Conservation (phyloP, 2,113 vertebrate species). For the Clinocottus analis region DNA sequence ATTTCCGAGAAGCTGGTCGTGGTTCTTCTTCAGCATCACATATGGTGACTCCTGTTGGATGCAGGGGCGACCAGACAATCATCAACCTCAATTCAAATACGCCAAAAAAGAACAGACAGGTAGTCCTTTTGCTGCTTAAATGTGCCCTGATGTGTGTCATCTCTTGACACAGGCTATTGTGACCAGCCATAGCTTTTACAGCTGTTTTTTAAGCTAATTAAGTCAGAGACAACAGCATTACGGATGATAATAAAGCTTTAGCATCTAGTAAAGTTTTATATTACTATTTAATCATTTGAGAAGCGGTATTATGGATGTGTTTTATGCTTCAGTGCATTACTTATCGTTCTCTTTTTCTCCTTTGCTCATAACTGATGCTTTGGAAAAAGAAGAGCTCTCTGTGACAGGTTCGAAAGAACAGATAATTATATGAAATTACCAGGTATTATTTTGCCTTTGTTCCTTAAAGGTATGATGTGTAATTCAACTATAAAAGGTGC, state of each 20-base stretch:
- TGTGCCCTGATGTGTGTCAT: background rate
- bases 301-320: conserved; percentile 7
- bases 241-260: conserved; percentile 41
- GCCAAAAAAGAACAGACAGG: background rate
- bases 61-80: background rate
- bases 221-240: conserved; percentile 37
- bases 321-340: conserved; percentile 20
- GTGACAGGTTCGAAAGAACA: conserved; percentile 35
- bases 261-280: conserved; percentile 39
- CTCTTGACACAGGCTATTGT: conserved; percentile 12
- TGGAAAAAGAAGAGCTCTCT: background rate
- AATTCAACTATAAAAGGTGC: conserved; percentile 63
- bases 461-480: conserved; percentile 36
- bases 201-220: conserved; percentile 38
- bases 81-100: background rate
- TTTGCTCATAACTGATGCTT: conserved; percentile 5
- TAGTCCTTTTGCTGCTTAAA: background rate
- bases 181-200: conserved; percentile 3
- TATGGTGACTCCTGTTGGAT: conserved; percentile 93
- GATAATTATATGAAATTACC: conserved; percentile 57
- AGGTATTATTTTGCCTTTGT: conserved; percentile 65
- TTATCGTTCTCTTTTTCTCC: background rate
- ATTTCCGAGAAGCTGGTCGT: conserved; percentile 92
- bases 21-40: conserved; percentile 98
- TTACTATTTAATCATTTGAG: background rate